phyloP scores from a whole-genome alignment of 2,888 invertebrate genomes.

The Galerucella calmariensis region DNA sequence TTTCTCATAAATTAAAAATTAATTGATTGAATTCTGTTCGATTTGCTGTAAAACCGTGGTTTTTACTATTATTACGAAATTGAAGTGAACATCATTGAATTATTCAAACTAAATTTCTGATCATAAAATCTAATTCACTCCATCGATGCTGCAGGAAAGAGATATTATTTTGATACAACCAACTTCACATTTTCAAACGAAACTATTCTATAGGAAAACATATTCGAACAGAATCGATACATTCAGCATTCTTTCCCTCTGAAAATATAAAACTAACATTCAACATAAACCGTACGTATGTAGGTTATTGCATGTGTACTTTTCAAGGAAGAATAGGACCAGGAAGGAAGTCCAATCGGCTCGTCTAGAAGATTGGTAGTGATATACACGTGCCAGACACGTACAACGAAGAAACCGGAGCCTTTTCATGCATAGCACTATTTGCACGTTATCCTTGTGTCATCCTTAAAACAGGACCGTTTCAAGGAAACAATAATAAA shows the following conservation, averaged over 20 bases:
- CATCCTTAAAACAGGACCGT: background rate
- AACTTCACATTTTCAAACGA: too few species aligned
- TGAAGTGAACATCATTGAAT: too few species aligned
- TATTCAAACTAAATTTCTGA: too few species aligned
- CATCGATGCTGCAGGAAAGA: too few species aligned
- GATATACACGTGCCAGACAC: constrained; percentile 15
- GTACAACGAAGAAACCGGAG: constrained; percentile 7
- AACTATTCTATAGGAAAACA: background rate
- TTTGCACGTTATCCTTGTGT: background rate
- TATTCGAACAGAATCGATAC: background rate
- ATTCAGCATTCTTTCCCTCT: background rate
- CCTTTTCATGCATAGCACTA: constrained; percentile 3
- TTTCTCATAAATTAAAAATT: too few species aligned
- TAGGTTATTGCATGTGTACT: background rate
- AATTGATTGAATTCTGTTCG: too few species aligned
- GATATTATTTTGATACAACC: too few species aligned
- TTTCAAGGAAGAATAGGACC: background rate
- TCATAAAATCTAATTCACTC: too few species aligned
- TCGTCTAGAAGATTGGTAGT: constrained; percentile 14
- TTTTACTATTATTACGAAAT: too few species aligned
- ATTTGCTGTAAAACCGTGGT: too few species aligned
- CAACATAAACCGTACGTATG: background rate
- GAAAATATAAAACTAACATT: background rate
- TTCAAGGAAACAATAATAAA: background rate
- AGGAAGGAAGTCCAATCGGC: constrained; percentile 1